Evolutionary conservation across 2,888 invertebrate species (phyloP).

Genomic region (Asteroscopus sphinx): DNA sequence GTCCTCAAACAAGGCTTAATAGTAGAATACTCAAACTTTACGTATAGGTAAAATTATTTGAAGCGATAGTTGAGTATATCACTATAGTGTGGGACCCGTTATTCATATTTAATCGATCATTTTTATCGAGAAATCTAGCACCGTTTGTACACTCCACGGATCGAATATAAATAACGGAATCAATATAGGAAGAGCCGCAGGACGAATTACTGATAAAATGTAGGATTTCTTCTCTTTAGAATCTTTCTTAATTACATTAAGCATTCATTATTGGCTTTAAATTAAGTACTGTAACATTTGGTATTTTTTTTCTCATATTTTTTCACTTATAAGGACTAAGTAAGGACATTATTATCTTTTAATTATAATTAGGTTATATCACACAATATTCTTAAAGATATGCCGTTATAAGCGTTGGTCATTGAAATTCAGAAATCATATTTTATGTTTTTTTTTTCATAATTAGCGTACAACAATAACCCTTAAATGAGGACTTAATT

Average conservation of each 20-base stretch:
- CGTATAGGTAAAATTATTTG: constrained; percentile 48
- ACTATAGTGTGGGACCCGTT: constrained; percentile 58
- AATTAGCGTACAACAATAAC: constrained; percentile 59
- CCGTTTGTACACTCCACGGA: constrained; percentile 64
- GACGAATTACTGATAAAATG: constrained; percentile 77
- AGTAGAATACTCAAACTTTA: constrained; percentile 48
- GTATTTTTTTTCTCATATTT: constrained; percentile 66
- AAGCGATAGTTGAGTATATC: constrained; percentile 47
- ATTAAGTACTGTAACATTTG: constrained; percentile 87
- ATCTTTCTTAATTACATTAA: constrained; percentile 75
- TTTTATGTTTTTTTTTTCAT: constrained; percentile 44
- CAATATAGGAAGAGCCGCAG: constrained; percentile 55
- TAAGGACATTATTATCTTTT: constrained; percentile 77
- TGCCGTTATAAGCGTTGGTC: constrained; percentile 89
- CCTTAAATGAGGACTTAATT: constrained; percentile 55
- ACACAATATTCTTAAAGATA: constrained; percentile 89
- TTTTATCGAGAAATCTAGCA: constrained; percentile 63
- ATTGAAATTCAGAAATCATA: constrained; percentile 76
- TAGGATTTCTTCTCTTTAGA: constrained; percentile 67
- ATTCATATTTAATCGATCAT: constrained; percentile 55
- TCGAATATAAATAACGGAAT: constrained; percentile 59
- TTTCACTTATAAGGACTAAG: constrained; percentile 78
- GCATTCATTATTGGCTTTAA: constrained; percentile 79
- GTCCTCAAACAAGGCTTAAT: constrained; percentile 22
- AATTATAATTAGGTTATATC: constrained; percentile 88